Evolutionary conservation across 1,140 invertebrate genomes (phyloP).

Genomic region (Bradysia coprophila): DNA sequence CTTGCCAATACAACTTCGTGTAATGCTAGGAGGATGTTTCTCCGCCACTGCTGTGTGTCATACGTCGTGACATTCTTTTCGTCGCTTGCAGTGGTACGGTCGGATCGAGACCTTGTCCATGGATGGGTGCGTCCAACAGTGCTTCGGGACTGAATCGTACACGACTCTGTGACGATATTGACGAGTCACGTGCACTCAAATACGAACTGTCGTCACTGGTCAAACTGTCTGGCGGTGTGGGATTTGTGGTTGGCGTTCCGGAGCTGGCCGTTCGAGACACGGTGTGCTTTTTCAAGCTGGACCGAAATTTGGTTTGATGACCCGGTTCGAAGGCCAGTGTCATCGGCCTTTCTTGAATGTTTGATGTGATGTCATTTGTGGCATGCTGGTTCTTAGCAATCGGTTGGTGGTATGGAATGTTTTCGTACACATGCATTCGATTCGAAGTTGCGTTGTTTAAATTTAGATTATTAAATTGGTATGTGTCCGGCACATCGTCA

Average conservation of each 20-base stretch:
- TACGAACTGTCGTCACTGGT: conserved; percentile 72
- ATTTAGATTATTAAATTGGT: conserved; percentile 25
- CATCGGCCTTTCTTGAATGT: conserved; percentile 43
- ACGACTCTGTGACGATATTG: conserved; percentile 39
- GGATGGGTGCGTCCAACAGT: conserved; percentile 24
- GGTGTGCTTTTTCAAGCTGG: conserved; percentile 52
- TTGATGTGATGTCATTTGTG: conserved; percentile 23
- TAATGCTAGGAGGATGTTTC: conserved; percentile 4
- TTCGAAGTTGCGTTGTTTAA: conserved; percentile 6
- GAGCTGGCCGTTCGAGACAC: conserved; percentile 40
- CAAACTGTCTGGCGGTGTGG: conserved; percentile 64
- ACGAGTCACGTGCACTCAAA: conserved; percentile 59
- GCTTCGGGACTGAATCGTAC: conserved; percentile 67
- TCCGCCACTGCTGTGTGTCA: neutral
- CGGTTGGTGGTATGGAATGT: conserved; percentile 14
- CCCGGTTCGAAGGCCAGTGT: conserved; percentile 41
- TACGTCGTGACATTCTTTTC: neutral
- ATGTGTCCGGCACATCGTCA: conserved; percentile 30
- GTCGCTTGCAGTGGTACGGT: neutral
- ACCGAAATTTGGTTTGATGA: conserved; percentile 42
- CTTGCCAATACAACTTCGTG: neutral
- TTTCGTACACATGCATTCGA: conserved; percentile 9
- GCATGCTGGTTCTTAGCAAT: conserved; percentile 25
- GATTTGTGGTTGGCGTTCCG: conserved; percentile 40
- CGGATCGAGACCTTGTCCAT: conserved; percentile 6